Evolutionary conservation across 2,888 invertebrate species (phyloP), one percentile per base, ranked within the genome.

Genomic region (Lathronympha strigana): DNA sequence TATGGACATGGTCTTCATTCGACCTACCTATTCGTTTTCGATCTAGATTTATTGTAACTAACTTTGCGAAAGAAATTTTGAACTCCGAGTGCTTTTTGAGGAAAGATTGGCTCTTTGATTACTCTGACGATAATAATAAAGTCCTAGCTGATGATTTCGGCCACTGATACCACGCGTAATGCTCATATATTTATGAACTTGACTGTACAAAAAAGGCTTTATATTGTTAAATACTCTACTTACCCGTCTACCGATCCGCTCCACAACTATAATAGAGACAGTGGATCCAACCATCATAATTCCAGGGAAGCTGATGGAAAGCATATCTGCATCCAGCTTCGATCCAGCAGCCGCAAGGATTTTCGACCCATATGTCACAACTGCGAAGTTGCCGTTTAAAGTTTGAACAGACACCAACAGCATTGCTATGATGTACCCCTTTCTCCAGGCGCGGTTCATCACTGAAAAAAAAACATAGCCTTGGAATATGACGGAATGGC

Each of bases 391-490:
- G 8, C 83, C 84, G 64, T 78, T 80, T 17, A 71, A 51, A 0
- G 73, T 79, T 13, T 79, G 80, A 0, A 63, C 66, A 0, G 73
- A 4, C 45, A 78, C 71, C 1, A 77, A 47, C 1, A 72, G 17
- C 1, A 69, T 51, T 69, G 80, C 76, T 3, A 78, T 66, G 0
- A 75, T 6, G 15, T 80, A 76, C 0, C 77, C 82, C 25, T 71
- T 76, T 2, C 83, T 74, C 84, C 84, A 84, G 0, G 75, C 72
- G 31, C 71, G 76, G 45, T 80, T 71, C 66, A 76, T 78, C 15
- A 83, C 84, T 84, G 69, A 19, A 79, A 77, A 11, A 36, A 23
- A n/a, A n/a, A n/a, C n/a, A n/a, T n/a, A n/a, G n/a, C n/a, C n/a
- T n/a, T n/a, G n/a, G n/a, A n/a, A n/a, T n/a, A n/a, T n/a, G n/a